Evolutionary conservation across 2,888 invertebrate genomes (phyloP).

Genomic region (Nasonia oneida): DNA sequence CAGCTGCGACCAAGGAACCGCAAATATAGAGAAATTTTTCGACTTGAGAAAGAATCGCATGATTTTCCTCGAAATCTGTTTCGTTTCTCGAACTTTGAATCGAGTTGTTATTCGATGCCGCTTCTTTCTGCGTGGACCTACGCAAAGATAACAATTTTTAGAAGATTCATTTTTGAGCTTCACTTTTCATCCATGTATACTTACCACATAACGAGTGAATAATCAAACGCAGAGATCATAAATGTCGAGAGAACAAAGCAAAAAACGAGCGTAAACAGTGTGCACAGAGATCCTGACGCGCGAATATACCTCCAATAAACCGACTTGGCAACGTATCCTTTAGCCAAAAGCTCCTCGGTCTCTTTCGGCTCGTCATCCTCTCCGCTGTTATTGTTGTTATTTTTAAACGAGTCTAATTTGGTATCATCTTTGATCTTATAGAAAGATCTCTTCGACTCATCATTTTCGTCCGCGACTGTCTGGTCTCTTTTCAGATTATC

Average conservation of each 20-base stretch:
- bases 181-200: slow-evolving; percentile 78
- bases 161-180: slow-evolving; percentile 79
- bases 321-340: slow-evolving; percentile 83
- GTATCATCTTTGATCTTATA: neutral
- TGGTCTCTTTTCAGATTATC: neutral
- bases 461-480: neutral
- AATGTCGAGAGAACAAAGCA: slow-evolving; percentile 85
- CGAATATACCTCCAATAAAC: slow-evolving; percentile 86
- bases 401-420: neutral
- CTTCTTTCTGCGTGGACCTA: neutral
- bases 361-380: slow-evolving; percentile 82
- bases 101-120: too few species aligned
- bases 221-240: slow-evolving; percentile 86
- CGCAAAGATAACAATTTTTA: slow-evolving; percentile 64
- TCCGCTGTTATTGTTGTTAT: slow-evolving; percentile 73
- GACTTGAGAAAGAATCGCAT: slow-evolving; percentile 59
- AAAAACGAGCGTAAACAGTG: slow-evolving; percentile 81
- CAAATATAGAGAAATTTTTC: slow-evolving; percentile 79
- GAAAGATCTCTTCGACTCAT: slow-evolving; percentile 65
- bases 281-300: slow-evolving; percentile 83
- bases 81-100: neutral
- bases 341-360: slow-evolving; percentile 84
- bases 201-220: slow-evolving; percentile 90
- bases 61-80: neutral
- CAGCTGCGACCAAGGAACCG: slow-evolving; percentile 81